Evolutionary conservation across 2,888 invertebrate genomes (phyloP).

Genomic region (Drosophila testacea): DNA sequence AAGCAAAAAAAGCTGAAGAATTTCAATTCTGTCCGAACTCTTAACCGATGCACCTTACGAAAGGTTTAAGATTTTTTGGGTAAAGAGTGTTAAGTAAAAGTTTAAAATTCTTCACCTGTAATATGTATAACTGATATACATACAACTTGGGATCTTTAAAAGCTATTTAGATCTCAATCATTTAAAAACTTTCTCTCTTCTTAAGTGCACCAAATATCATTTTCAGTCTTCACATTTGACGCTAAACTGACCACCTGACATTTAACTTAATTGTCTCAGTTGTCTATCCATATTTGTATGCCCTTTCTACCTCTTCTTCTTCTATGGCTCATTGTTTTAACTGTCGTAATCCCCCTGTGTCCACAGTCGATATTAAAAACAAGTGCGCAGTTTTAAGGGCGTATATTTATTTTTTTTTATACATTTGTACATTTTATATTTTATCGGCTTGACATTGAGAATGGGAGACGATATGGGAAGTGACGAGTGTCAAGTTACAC

Average conservation of each 20-base stretch:
- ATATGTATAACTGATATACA: background rate
- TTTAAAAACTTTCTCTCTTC: constrained; percentile 13
- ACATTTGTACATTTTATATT: background rate
- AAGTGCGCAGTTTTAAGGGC: constrained; percentile 43
- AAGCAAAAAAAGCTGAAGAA: background rate
- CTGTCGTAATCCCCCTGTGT: constrained; percentile 10
- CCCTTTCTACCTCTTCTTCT: background rate
- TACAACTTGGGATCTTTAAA: background rate
- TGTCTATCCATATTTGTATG: background rate
- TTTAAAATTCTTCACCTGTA: too few species aligned
- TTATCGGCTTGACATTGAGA: constrained; percentile 38
- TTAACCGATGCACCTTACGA: too few species aligned
- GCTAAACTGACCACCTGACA: constrained; percentile 39
- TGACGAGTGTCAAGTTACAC: constrained; percentile 3
- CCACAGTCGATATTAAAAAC: constrained; percentile 8
- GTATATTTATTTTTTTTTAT: constrained; percentile 5
- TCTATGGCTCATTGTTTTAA: constrained; percentile 13
- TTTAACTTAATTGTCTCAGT: constrained; percentile 35
- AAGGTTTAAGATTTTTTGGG: too few species aligned
- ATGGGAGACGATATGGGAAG: background rate
- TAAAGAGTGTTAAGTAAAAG: too few species aligned
- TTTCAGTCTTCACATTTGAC: constrained; percentile 2
- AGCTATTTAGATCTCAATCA: constrained; percentile 1
- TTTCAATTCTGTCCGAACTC: too few species aligned
- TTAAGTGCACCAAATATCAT: constrained; percentile 4